Evolutionary conservation across 92 coral and sea anemone genomes (phyloP), one percentile per base, ranked within the genome.

Genomic region (Virgularia gustaviana): DNA sequence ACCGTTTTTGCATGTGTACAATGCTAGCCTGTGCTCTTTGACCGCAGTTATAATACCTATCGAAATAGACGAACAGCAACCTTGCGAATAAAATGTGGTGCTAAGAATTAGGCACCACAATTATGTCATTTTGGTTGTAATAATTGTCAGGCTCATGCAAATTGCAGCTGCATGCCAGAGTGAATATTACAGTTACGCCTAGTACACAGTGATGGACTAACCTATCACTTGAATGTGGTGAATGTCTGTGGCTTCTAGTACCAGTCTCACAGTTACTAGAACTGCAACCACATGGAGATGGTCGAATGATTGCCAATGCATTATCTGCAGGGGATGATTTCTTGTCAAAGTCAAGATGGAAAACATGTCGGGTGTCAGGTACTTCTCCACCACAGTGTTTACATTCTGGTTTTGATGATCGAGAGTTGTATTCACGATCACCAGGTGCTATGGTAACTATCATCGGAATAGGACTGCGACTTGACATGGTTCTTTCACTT

Each of bases 301-400:
- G 75, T 49, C 62, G 49, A 1, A 49, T n/a, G 31, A 68, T 10
- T 0, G 75, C 61, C 60, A 68, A 3, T 3, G 61, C 30, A 33
- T 19, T 68, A 30, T 68, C 75, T 2, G 60, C 37, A 6, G 37
- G 30, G 12, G 10, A 16, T 0, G 60, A 4, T 65, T 35, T 49
- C 36, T 68, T 68, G 25, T 68, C 75, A 27, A 44, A 66, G 42
- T 66, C 73, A 16, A 47, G 44, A 32, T 68, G 75, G 7, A 35
- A 49, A n/a, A 68, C 75, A n/a, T 68, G 59, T 16, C 61, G 61
- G 1, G 60, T 32, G 39, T 68, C 75, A n/a, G 75, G 60, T 33
- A 68, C 61, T 38, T 68, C 75, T 15, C 75, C 75, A 7, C 75
- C 75, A 49, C 75, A 68, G 35, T 68, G 75, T 43, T 68, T 68